Conservation (phyloP, 2,888 invertebrate species). For the Belgica antarctica region DNA sequence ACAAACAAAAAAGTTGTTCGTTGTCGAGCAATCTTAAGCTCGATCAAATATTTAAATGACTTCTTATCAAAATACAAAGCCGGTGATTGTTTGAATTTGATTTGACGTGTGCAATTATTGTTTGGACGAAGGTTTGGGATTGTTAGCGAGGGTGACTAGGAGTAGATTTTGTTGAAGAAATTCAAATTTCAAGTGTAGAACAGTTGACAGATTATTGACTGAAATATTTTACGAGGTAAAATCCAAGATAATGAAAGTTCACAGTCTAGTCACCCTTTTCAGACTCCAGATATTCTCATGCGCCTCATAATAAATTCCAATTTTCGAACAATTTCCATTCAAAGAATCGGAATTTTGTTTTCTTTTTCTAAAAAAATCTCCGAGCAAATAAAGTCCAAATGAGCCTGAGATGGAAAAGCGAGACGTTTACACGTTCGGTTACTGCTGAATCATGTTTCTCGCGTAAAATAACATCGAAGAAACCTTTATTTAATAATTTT, state of each 20-base stretch:
- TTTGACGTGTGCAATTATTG: constrained; percentile 21
- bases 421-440: neutral
- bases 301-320: constrained; percentile 19
- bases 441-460: constrained; percentile 42
- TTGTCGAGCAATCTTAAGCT: constrained; percentile 21
- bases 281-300: neutral
- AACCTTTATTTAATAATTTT: constrained; percentile 33
- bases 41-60: constrained; percentile 38
- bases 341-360: constrained; percentile 1
- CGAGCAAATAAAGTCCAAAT: constrained; percentile 41
- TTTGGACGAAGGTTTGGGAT: neutral
- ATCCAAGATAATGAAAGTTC: too few species aligned
- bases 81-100: constrained; percentile 1
- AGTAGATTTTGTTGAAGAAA: too few species aligned
- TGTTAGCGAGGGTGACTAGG: neutral
- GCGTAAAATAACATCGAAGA: constrained; percentile 42
- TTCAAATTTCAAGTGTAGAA: too few species aligned
- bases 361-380: constrained; percentile 14
- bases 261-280: neutral
- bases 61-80: constrained; percentile 10
- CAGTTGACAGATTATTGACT: too few species aligned
- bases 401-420: constrained; percentile 23
- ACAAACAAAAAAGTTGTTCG: constrained; percentile 25
- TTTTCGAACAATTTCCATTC: neutral
- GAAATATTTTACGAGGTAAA: too few species aligned